A percentile compares a stretch with the other conserved stretches of the same genome.
phyloP scores from a whole-genome alignment of 30 jellyfish, hydroid and myxozoan genomes.

The Haliclystus octoradiatus region DNA sequence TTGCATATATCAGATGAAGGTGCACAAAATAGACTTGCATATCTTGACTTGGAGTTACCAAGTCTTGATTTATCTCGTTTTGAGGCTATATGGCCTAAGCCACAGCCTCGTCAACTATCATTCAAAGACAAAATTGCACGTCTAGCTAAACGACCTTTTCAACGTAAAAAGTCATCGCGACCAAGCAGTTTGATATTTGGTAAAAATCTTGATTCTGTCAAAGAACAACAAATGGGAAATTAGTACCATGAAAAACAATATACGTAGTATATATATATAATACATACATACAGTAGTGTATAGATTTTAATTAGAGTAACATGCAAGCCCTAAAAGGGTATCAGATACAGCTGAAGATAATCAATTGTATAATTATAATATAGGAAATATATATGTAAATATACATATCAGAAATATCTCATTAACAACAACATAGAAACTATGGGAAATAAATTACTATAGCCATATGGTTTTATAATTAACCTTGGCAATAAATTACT shows the following conservation, averaged over 20 bases:
- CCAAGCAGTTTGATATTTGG: too few relatives aligned
- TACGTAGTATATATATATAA: background rate
- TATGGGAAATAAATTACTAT: too few relatives aligned
- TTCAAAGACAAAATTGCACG: background rate
- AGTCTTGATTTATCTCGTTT: constrained; percentile 36
- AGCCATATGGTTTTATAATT: too few relatives aligned
- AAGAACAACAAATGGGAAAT: background rate
- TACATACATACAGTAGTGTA: background rate
- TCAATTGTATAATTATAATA: background rate
- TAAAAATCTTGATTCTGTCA: constrained; percentile 2
- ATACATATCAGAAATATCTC: too few relatives aligned
- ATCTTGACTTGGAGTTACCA: constrained; percentile 63
- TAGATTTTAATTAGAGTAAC: background rate
- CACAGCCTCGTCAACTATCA: too few relatives aligned
- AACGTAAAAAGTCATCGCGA: too few relatives aligned
- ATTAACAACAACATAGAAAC: too few relatives aligned
- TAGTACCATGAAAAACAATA: background rate
- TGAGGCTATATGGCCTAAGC: constrained; percentile 43
- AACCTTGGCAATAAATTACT: too few relatives aligned
- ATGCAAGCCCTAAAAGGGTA: background rate
- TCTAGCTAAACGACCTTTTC: background rate
- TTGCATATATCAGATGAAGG: constrained; percentile 24
- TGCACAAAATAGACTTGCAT: constrained; percentile 16
- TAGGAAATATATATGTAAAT: background rate
- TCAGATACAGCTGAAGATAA: background rate